phyloP scores from a whole-genome alignment of 2,888 invertebrate genomes.

The Drosophila fungiperda region DNA sequence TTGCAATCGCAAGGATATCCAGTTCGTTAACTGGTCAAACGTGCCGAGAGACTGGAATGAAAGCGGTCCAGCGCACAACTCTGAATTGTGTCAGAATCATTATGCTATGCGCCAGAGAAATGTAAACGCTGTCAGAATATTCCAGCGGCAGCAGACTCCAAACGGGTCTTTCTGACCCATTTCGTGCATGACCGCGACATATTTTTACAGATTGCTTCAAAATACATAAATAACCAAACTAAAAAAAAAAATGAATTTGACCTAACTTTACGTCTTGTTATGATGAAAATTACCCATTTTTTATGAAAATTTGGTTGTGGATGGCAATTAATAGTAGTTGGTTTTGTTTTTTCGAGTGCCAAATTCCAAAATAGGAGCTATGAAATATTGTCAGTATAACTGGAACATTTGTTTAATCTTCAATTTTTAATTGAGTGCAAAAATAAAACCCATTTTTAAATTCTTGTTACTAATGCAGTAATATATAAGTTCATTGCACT shows the following conservation, averaged over 20 bases:
- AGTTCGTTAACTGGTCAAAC: conserved; percentile 59
- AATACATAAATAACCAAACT: conserved; percentile 31
- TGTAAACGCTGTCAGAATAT: conserved; percentile 43
- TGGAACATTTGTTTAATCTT: neutral
- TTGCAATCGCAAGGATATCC: conserved; percentile 55
- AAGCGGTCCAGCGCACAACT: conserved; percentile 46
- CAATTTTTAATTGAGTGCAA: neutral
- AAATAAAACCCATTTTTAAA: neutral
- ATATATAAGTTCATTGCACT: neutral
- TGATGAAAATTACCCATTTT: conserved; percentile 34
- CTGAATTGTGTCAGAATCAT: conserved; percentile 61
- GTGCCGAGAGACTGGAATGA: conserved; percentile 53
- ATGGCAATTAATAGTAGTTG: neutral
- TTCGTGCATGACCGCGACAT: conserved; percentile 38
- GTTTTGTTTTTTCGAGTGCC: neutral
- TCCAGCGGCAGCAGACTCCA: conserved; percentile 25
- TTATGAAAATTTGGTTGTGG: neutral
- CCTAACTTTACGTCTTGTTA: conserved; percentile 27
- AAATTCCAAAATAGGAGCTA: neutral
- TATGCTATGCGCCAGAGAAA: conserved; percentile 36
- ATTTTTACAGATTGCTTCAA: conserved; percentile 30
- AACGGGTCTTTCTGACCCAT: conserved; percentile 65
- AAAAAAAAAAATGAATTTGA: conserved; percentile 38
- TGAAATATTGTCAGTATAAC: neutral
- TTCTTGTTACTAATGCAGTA: neutral